Conservation (phyloP, 1,140 invertebrate genomes). For the Geopemphigus sp. region DNA sequence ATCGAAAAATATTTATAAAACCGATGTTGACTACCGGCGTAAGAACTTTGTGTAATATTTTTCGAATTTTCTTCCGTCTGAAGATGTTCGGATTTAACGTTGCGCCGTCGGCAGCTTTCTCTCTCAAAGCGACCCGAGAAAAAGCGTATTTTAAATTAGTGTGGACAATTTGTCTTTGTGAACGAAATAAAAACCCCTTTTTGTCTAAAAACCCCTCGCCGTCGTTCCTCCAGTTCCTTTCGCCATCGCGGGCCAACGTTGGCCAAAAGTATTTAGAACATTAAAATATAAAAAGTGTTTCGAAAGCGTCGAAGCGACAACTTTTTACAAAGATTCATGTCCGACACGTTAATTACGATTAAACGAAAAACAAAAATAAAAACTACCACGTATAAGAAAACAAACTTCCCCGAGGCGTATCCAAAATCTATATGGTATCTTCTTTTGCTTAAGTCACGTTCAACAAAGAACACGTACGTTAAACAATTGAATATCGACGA, state of each 20-base stretch:
- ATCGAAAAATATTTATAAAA: background rate
- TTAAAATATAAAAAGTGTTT: slow-evolving; percentile 19
- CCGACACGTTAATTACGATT: slow-evolving; percentile 19
- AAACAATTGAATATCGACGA: background rate
- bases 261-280: slow-evolving; percentile 27
- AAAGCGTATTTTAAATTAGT: slow-evolving; percentile 12
- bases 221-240: too few species aligned
- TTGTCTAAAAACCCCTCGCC: background rate
- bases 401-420: background rate
- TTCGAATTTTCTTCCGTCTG: background rate
- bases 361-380: slow-evolving; percentile 4
- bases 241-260: background rate
- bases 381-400: too few species aligned
- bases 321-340: slow-evolving; percentile 21
- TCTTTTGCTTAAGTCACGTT: background rate
- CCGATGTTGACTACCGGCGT: background rate
- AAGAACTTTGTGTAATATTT: background rate
- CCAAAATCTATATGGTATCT: background rate
- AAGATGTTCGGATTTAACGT: background rate
- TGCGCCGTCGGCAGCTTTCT: background rate
- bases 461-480: background rate
- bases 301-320: background rate
- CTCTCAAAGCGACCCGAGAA: background rate
- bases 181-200: background rate
- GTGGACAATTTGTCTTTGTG: slow-evolving; percentile 19